These are phyloP conservation scores for Astyanax mexicanus DNA, from an alignment of 2,797 vertebrate species.

Conservation along the genomic window DNA sequence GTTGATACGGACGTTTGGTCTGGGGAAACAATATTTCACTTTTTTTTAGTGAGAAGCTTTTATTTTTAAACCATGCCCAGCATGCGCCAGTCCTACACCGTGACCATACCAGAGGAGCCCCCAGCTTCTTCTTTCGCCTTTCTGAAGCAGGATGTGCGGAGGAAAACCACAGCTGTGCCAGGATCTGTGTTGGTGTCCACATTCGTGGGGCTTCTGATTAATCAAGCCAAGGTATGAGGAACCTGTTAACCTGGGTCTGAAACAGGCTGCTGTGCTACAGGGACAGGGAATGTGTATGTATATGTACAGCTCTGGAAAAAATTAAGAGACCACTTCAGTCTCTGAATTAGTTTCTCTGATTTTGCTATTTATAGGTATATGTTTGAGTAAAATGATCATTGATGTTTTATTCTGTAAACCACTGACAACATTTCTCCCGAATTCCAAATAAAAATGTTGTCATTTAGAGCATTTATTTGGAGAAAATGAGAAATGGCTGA, in stretches of 20 bases:
- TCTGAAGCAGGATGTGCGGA: constrained; percentile 82
- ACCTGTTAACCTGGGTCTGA: background rate
- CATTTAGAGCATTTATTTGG: too few relatives aligned
- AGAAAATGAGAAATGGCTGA: too few relatives aligned
- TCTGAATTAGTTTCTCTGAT: too few relatives aligned
- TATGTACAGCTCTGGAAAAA: too few relatives aligned
- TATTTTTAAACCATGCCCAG: constrained; percentile 61
- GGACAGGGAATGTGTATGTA: background rate
- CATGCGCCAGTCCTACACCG: constrained; percentile 91
- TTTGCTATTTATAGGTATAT: too few relatives aligned
- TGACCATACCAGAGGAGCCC: constrained; percentile 88
- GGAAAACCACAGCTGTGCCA: constrained; percentile 81
- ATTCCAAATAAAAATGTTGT: too few relatives aligned
- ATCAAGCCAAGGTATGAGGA: constrained; percentile 90
- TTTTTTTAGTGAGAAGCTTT: background rate
- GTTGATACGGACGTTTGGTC: background rate
- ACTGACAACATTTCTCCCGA: too few relatives aligned
- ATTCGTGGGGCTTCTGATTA: constrained; percentile 91
- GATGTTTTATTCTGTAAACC: too few relatives aligned
- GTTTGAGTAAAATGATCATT: too few relatives aligned
- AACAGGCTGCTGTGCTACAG: background rate
- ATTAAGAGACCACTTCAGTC: too few relatives aligned
- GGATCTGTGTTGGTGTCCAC: constrained; percentile 89
- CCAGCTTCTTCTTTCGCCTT: constrained; percentile 81
- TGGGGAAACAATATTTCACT: background rate